These are phyloP conservation scores for Cyanoliseus patagonus DNA, from an alignment of 2,113 vertebrate genomes.

Conservation along the genomic window DNA sequence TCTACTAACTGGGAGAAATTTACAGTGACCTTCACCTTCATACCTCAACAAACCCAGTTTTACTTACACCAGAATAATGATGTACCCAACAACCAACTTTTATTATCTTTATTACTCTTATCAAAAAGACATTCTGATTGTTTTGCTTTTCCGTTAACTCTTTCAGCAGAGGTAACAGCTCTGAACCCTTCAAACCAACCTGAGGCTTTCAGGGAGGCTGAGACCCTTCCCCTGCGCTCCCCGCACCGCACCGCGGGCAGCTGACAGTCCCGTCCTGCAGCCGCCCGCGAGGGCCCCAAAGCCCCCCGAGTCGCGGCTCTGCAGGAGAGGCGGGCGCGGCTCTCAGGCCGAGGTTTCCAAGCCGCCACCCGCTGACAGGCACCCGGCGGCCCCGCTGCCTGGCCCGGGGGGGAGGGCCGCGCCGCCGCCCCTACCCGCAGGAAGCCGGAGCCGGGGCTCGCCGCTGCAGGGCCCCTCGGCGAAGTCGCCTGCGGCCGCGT, in stretches of 20 bases:
- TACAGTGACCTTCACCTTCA: background rate
- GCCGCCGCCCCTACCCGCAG: background rate
- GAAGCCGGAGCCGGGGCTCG: no score
- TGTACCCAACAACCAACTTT: fast-evolving
- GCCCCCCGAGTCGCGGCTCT: background rate
- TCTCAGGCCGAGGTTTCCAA: fast-evolving
- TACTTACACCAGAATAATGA: background rate
- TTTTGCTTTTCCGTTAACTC: background rate
- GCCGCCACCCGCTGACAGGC: background rate
- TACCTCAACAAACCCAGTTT: background rate
- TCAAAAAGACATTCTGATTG: background rate
- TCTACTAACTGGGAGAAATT: background rate
- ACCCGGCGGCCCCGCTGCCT: background rate
- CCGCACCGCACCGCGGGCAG: background rate
- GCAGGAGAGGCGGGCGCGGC: background rate
- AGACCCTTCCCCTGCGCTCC: background rate
- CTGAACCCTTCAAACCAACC: background rate
- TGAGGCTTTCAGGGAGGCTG: background rate
- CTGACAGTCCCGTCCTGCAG: background rate
- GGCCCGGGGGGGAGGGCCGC: background rate
- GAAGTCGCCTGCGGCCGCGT: no score
- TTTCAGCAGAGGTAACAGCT: background rate
- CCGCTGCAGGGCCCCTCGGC: background rate
- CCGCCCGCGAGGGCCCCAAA: fast-evolving
- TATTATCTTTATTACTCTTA: background rate